Evolutionary conservation across 2,113 vertebrate genomes (phyloP), one percentile per base, ranked within the genome.

Genomic region (Pseudopodoces humilis): DNA sequence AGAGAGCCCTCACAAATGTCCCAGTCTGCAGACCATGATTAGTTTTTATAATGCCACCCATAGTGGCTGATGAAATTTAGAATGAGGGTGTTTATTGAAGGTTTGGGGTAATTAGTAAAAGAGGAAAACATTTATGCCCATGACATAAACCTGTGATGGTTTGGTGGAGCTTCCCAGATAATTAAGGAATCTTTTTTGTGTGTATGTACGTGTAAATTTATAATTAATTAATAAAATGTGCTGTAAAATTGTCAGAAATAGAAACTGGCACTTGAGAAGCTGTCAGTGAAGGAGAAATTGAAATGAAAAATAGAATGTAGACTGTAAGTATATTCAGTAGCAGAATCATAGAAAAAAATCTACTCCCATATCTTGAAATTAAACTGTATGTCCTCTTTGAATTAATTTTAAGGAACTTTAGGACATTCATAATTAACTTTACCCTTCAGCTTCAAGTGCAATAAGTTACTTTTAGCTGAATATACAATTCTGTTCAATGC

Each of bases 11-110:
- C 37, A 4, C 25, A 35, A 13, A 23, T 1, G 11, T 39, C 31
- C 15, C 25, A 2, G 16, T n/a, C 28, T n/a, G 46, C 50, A 49
- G 20, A 14, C 72, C 11, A 2, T 2, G 10, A 2, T 3, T 7
- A 12, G 8, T 43, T 83, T 39, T 37, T 69, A 15, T 41, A 65
- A 37, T 0, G 1, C 41, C 22, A 27, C 9, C 44, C 7, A 1
- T 15, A 37, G 20, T 19, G 58, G 4, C 47, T 30, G 46, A n/a
- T 18, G 28, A 71, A 62, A 63, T 44, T 78, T 31, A 60, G 6
- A 64, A 33, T 52, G 20, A 68, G 15, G 17, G 11, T 52, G 41
- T 44, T 17, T 4, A 4, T 7, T 64, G 35, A 50, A 76, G 6
- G 1, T 27, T 58, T 88, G n/a, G 35, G 18, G 28, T 46, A 35